Evolutionary conservation across 2,797 vertebrate species (phyloP).

Genomic region (Echiichthys vipera): DNA sequence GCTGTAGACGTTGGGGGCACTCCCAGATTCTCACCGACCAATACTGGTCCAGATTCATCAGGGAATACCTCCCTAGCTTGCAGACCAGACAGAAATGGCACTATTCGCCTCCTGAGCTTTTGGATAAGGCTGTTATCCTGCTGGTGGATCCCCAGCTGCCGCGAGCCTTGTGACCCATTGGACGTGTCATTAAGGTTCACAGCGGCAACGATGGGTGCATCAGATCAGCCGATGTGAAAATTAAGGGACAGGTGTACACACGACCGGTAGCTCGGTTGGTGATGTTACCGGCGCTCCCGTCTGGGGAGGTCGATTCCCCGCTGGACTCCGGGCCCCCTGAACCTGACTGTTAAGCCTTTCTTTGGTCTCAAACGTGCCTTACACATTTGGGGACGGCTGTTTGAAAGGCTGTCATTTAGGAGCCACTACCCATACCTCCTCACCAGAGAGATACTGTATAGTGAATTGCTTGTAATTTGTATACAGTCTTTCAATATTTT

Average conservation of each 20-base stretch:
- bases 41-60: slow-evolving; percentile 5
- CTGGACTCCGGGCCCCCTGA: neutral
- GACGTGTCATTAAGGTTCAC: neutral
- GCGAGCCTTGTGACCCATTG: neutral
- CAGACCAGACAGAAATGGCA: slow-evolving; percentile 22
- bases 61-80: neutral
- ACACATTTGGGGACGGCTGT: neutral
- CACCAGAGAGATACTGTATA: too few relatives aligned
- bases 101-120: neutral
- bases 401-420: neutral
- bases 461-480: too few relatives aligned
- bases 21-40: neutral
- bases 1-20: neutral
- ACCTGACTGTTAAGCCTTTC: neutral
- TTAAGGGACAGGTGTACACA: neutral
- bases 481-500: too few relatives aligned
- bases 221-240: neutral
- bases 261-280: neutral
- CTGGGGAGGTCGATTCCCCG: neutral
- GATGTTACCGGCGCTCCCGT: neutral
- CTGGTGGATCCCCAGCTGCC: neutral
- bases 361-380: neutral
- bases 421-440: too few relatives aligned
- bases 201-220: neutral
- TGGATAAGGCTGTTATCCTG: neutral